Evolutionary conservation across 2,888 invertebrate genomes (phyloP), one percentile per base, ranked within the genome.

Genomic region (Azorinus chamasolen): DNA sequence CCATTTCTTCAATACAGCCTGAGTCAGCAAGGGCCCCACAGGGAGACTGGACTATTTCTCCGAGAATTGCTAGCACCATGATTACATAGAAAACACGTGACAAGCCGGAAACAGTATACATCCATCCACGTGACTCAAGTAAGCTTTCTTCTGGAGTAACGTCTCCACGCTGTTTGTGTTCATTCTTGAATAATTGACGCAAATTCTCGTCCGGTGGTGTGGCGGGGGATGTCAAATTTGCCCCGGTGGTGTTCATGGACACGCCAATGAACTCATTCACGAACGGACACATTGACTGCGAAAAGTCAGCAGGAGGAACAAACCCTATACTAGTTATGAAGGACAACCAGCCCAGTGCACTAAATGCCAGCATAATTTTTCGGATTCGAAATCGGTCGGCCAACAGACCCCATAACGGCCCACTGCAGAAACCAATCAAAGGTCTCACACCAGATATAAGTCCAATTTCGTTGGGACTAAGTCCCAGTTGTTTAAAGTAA

Each of bases 391-490:
- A 85, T 5, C 79, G 55, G 55, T 85, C 85, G 1, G 85, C 85
- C 0, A 82, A 37, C 0, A 80, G 76, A 12, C 85, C 85, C 83
- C 83, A 83, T 25, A 82, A 18, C 1, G 85, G 82, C 2, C 83
- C 83, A 24, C 82, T 82, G 46, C 71, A 76, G 57, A 85, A 83
- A 14, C 85, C 85, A 2, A 83, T 65, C 5, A 85, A 27, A 3
- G 85, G 85, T 43, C 85, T 63, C 10, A 82, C 73, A 18, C 85
- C 85, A 5, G 83, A 78, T 32, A 85, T 75, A 4, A 85, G 63
- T 0, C 85, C 85, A 10, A 85, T 85, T 51, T 85, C 78, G 54
- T 83, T 80, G 0, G 85, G 85, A 57, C 83, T 80, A 24, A 85
- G 77, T 16, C 85, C 85, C 16, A 85, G 39, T 51, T 85, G 85